Evolutionary conservation across 92 coral and sea anemone species (phyloP).

Genomic region (Parazoanthus atlanticus): DNA sequence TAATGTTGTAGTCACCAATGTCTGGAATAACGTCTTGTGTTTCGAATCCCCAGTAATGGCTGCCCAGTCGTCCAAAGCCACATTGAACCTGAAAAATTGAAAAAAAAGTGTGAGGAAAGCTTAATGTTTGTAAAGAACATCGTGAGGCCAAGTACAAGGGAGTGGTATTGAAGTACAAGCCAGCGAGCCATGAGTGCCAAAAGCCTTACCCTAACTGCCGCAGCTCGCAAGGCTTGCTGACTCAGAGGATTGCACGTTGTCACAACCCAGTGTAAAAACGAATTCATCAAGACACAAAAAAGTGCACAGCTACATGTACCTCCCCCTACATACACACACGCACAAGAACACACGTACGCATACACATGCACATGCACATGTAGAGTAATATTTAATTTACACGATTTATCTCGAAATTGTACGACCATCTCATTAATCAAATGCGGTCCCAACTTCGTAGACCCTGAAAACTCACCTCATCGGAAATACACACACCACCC

Average conservation of each 20-base stretch:
- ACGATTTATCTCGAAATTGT: not conserved
- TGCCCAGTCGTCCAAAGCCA: slow-evolving; percentile 98
- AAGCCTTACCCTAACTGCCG: no score
- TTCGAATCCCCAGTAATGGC: slow-evolving; percentile 95
- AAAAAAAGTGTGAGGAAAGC: not conserved
- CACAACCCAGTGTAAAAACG: no score
- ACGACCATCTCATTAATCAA: no score
- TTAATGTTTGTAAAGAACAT: not conserved
- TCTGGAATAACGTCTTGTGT: slow-evolving; percentile 91
- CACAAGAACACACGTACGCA: no score
- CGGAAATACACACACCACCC: slow-evolving; percentile 96
- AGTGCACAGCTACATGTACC: no score
- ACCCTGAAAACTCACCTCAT: slow-evolving; percentile 73
- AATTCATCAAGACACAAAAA: no score
- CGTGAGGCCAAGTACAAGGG: not conserved
- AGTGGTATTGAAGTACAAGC: not conserved
- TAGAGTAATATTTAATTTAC: no score
- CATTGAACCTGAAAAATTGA: slow-evolving; percentile 76
- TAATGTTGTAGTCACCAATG: slow-evolving; percentile 64
- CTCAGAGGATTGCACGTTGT: no score
- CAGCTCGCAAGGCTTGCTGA: no score
- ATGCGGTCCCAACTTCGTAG: not conserved
- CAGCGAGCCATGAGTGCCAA: no score
- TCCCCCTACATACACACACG: no score
- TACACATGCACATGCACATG: no score